Base-by-base conservation (phyloP, 2,113 vertebrate species). In the Murina feae region DNA sequence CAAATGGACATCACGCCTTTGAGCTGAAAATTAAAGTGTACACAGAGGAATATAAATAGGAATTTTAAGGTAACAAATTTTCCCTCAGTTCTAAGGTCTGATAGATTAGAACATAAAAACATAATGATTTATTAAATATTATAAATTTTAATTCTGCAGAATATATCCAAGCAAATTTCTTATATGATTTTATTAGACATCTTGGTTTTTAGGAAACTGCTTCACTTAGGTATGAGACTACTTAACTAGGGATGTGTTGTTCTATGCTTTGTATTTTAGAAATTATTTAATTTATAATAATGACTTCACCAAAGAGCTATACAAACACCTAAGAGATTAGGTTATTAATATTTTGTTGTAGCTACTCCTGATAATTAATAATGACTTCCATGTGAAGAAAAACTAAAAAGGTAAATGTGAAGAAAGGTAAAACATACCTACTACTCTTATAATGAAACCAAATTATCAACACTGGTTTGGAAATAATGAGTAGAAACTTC, bases 1-100 rank as follows among this genome's bases (percentile, higher is more conserved):
- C 95, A 99, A 97, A 80, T 99, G 99, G 66, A 99, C 98, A 25
- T 99, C 99, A 95, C 99, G 98, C 97, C 99, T 99, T 97, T 99
- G 98, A 83, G 99, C 99, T 99, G 97, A 85, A 98, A 97, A 93
- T 7, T 58, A 89, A 96, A 39, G 68, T 69, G 80, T 0, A 76
- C 18, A 4, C 16, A 71, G 0, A 96, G 84, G 97, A 94, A 80
- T 3, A 84, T 17, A 66, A 39, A 32, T 42, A 39, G 18, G 79
- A 85, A 66, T 84, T 53, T 86, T 87, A 92, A 95, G 39, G 35
- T 94, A 49, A 91, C n/a, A 68, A 65, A 65, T 84, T 89, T 49
- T 42, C 18, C 82, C 42, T 79, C 44, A 44, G 42, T 65, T 80
- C 75, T 89, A 66, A 79, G 42, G 71, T 11, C 55, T 74, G 47